These are phyloP conservation scores for Phaonia tiefii DNA, from an alignment of 2,888 invertebrate genomes.

Conservation along the genomic window DNA sequence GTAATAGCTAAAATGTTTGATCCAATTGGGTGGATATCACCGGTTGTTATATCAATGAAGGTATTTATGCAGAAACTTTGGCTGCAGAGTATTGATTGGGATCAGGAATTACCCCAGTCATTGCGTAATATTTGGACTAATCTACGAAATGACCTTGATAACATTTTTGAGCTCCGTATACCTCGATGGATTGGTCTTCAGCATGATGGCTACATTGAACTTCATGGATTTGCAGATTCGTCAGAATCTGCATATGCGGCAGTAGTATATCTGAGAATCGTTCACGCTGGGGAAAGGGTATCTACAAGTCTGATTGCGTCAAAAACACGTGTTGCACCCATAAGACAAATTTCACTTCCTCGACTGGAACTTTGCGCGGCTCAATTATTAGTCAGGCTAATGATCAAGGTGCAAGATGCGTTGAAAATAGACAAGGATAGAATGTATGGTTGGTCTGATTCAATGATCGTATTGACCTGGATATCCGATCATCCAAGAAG, in stretches of 20 bases:
- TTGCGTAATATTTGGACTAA: conserved; percentile 4
- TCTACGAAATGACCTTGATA: not conserved
- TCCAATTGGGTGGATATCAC: conserved; percentile 26
- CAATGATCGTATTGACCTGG: conserved; percentile 49
- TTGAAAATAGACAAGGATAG: not conserved
- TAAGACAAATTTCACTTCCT: conserved; percentile 18
- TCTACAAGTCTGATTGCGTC: conserved; percentile 11
- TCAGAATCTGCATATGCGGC: conserved; percentile 25
- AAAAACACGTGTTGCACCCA: conserved; percentile 17
- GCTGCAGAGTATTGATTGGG: conserved; percentile 11
- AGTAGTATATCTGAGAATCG: conserved; percentile 7
- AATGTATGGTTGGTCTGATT: conserved; percentile 48
- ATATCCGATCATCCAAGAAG: no score
- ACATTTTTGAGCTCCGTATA: not conserved
- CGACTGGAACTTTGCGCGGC: conserved; percentile 25
- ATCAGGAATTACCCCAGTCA: not conserved
- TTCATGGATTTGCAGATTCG: conserved; percentile 36
- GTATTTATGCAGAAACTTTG: conserved; percentile 39
- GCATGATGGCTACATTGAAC: not conserved
- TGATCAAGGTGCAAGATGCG: not conserved
- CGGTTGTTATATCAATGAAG: conserved; percentile 32
- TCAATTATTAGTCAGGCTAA: conserved; percentile 1
- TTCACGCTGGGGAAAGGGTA: not conserved
- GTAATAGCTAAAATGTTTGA: conserved; percentile 34
- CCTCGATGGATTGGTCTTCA: conserved; percentile 23